Conservation (phyloP, 2,888 invertebrate species). For the Eilema caniola region DNA sequence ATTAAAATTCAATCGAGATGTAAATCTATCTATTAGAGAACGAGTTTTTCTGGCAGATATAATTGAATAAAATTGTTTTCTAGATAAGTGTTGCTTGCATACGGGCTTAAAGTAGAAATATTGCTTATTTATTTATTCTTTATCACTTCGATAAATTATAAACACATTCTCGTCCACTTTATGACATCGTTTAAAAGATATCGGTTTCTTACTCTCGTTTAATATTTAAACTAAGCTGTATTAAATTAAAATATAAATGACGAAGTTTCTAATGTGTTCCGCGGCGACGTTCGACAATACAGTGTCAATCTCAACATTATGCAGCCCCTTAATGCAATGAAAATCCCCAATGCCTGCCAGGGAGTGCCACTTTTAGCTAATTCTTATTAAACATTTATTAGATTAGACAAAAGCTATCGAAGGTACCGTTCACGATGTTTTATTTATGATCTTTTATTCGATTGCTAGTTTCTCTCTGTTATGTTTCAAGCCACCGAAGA, state of each 20-base stretch:
- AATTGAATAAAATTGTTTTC: constrained; percentile 70
- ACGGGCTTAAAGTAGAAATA: constrained; percentile 48
- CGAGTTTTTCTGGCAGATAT: constrained; percentile 75
- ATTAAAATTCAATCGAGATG: constrained; percentile 84
- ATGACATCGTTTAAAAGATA: constrained; percentile 32
- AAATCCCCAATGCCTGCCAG: constrained; percentile 56
- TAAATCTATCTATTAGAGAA: constrained; percentile 77
- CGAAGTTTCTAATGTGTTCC: background rate
- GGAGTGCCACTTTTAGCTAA: constrained; percentile 81
- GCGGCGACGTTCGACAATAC: constrained; percentile 43
- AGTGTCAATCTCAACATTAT: constrained; percentile 76
- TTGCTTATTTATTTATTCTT: constrained; percentile 52
- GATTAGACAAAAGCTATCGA: constrained; percentile 82
- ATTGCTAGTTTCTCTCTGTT: constrained; percentile 73
- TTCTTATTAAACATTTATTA: constrained; percentile 86
- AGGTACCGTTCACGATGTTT: constrained; percentile 78
- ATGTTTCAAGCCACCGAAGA: constrained; percentile 56
- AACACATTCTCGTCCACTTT: constrained; percentile 48
- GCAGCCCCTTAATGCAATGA: constrained; percentile 81
- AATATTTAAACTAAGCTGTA: constrained; percentile 23
- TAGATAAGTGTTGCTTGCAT: constrained; percentile 60
- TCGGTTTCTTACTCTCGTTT: constrained; percentile 33
- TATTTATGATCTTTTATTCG: constrained; percentile 82
- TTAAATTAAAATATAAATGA: constrained; percentile 12
- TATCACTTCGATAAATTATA: constrained; percentile 51